Conservation (phyloP, 53 echinoderm and acorn worm genomes). For the Hippasteria phrygiana region DNA sequence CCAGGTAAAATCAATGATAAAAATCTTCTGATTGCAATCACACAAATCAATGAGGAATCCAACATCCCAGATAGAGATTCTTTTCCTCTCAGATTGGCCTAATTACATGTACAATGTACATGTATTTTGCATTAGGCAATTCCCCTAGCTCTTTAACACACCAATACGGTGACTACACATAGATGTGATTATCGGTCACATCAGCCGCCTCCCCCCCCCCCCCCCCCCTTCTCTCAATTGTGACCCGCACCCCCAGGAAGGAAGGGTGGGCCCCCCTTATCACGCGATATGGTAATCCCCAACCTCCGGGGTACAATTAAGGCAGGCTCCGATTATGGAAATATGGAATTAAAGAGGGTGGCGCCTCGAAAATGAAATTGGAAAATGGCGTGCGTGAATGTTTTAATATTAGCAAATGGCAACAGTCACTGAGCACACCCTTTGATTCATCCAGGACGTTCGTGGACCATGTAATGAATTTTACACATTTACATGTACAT, state of each 20-base stretch:
- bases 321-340: neutral
- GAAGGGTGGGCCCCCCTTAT: too few species aligned
- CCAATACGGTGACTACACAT: too few species aligned
- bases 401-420: too few species aligned
- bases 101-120: neutral
- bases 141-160: too few species aligned
- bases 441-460: too few species aligned
- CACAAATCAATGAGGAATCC: neutral
- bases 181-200: neutral
- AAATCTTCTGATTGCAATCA: neutral
- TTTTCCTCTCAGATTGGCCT: neutral
- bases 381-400: neutral
- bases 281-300: neutral
- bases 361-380: conserved; percentile 29
- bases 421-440: too few species aligned
- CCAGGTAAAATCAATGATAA: neutral
- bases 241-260: neutral
- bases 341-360: neutral
- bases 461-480: too few species aligned
- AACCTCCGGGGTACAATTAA: neutral
- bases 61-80: neutral
- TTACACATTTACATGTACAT: too few species aligned
- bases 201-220: neutral
- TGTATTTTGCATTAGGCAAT: too few species aligned
- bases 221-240: neutral